Conservation (phyloP, 1,140 invertebrate species). For the Thaumetopoea pityocampa region DNA sequence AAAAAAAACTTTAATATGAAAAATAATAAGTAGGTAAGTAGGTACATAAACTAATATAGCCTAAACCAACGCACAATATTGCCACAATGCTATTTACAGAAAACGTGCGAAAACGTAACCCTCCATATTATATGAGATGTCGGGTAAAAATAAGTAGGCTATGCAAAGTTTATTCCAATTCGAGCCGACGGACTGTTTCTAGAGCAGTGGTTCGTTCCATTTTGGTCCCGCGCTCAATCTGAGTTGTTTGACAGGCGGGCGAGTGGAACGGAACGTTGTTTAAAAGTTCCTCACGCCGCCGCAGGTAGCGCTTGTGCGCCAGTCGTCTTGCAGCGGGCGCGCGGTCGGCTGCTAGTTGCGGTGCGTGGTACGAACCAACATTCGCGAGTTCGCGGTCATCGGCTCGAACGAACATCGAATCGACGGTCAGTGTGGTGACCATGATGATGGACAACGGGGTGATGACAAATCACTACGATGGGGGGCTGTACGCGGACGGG, state of each 20-base stretch:
- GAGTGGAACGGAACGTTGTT: conserved; percentile 48
- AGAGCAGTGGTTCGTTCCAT: conserved; percentile 7
- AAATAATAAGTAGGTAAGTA: too few relatives aligned
- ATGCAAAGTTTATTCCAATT: conserved; percentile 15
- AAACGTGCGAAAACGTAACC: conserved; percentile 14
- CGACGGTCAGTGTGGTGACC: conserved; percentile 75
- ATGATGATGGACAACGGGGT: conserved; percentile 81
- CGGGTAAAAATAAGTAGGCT: conserved; percentile 20
- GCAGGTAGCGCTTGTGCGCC: conserved; percentile 58
- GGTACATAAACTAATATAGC: conserved; percentile 12
- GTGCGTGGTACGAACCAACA: conserved; percentile 69
- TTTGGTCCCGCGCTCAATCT: conserved; percentile 6
- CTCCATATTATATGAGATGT: conserved; percentile 14
- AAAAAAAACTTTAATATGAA: too few relatives aligned
- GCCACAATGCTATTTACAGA: conserved; percentile 10
- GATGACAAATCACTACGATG: conserved; percentile 77
- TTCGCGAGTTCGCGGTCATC: conserved; percentile 71
- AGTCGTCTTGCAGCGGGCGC: conserved; percentile 72
- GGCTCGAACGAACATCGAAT: conserved; percentile 74
- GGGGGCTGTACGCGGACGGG: conserved; percentile 82
- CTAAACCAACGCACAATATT: conserved; percentile 12
- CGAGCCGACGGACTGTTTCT: not conserved
- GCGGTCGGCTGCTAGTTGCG: conserved; percentile 72
- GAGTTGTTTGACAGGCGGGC: conserved; percentile 32
- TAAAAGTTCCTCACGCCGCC: conserved; percentile 57